A percentile compares a stretch with the other conserved stretches of the same genome.
Evolutionary conservation across 2,113 vertebrate genomes (phyloP).

Genomic region (Brienomyrus brachyistius): DNA sequence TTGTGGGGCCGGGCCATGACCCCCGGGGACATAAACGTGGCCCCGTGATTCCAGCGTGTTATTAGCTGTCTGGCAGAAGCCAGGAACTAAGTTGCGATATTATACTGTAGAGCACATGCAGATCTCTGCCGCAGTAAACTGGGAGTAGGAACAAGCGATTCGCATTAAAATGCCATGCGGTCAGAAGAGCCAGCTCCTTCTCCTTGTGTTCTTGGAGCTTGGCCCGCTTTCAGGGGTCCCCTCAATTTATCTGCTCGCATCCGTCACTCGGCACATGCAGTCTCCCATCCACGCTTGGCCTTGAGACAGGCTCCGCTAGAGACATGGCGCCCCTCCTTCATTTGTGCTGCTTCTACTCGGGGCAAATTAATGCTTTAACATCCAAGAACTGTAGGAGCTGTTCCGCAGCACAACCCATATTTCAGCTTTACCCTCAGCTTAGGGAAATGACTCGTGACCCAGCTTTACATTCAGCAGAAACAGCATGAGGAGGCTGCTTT

Average conservation of each 20-base stretch:
- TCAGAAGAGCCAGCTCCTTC: neutral
- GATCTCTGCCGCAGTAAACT: constrained; percentile 45
- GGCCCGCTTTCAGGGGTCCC: neutral
- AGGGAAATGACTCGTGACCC: neutral
- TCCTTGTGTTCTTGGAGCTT: neutral
- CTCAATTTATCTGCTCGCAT: neutral
- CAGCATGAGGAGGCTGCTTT: neutral
- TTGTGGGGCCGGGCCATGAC: constrained; percentile 39
- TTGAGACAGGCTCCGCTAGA: constrained; percentile 33
- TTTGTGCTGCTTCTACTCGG: constrained; percentile 47
- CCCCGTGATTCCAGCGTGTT: constrained; percentile 41
- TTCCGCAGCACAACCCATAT: neutral
- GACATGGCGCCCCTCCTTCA: constrained; percentile 32
- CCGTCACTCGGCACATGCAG: constrained; percentile 15
- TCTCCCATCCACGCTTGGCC: constrained; percentile 1
- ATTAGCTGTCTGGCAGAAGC: constrained; percentile 39
- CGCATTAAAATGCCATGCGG: neutral
- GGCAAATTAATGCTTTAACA: constrained; percentile 33
- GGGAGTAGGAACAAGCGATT: constrained; percentile 42
- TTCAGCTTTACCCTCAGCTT: neutral
- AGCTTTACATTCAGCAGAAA: neutral
- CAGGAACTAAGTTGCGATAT: constrained; percentile 37
- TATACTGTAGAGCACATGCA: constrained; percentile 22
- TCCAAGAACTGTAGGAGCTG: neutral
- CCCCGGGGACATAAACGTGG: constrained; percentile 46